Evolutionary conservation across 2,113 vertebrate genomes (phyloP).

Genomic region (Melanerpes aurifrons): DNA sequence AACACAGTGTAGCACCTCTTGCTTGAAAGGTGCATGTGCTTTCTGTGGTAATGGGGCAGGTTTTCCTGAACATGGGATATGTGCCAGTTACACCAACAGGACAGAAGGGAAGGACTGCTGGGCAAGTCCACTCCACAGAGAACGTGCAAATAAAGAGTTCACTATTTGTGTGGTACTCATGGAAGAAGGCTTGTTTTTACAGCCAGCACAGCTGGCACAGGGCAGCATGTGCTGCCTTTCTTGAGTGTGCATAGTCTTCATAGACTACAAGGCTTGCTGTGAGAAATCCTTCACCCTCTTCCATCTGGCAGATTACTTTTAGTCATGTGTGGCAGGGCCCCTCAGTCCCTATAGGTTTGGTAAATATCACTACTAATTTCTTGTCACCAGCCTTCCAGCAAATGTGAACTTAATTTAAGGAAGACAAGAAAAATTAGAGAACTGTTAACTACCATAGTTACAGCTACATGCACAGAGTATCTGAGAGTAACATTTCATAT

Average conservation of each 20-base stretch:
- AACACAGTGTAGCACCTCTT: background rate
- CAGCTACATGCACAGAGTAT: background rate
- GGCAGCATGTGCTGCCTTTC: background rate
- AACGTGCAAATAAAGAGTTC: background rate
- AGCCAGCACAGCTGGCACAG: background rate
- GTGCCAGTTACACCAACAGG: background rate
- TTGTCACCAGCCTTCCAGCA: background rate
- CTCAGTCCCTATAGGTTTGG: background rate
- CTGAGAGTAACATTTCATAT: background rate
- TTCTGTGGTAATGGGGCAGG: background rate
- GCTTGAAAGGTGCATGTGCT: background rate
- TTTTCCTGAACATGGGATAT: background rate
- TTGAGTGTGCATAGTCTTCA: rapidly evolving
- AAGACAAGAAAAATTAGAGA: background rate
- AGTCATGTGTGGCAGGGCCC: background rate
- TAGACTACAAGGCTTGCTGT: background rate
- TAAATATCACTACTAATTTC: background rate
- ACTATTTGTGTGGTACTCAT: background rate
- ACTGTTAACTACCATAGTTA: background rate
- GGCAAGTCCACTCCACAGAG: background rate
- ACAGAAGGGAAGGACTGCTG: background rate
- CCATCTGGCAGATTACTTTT: background rate
- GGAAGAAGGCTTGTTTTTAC: background rate
- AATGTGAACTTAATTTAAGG: background rate
- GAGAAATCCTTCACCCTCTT: background rate